A percentile compares a stretch with the other conserved stretches of the same genome.
Evolutionary conservation across 2,888 invertebrate genomes (phyloP).

Genomic region (Torymus aiolomorphi): DNA sequence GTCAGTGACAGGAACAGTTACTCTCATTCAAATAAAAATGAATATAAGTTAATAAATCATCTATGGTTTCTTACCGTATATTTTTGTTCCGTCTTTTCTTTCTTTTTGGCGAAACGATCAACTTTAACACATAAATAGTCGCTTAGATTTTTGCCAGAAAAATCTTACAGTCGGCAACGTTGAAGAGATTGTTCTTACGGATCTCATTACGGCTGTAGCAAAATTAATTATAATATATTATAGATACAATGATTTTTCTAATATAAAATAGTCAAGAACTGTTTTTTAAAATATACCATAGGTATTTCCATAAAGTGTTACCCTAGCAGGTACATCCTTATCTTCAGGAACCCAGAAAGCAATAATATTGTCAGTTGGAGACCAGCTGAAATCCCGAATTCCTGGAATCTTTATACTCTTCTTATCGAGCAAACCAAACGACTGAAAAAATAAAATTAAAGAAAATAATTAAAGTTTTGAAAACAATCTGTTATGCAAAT

Average conservation of each 20-base stretch:
- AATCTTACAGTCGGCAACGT: conserved; percentile 98
- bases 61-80: conserved; percentile 81
- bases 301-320: conserved; percentile 94
- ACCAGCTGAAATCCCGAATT: conserved; percentile 97
- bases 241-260: not conserved
- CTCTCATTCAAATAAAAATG: conserved; percentile 23
- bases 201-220: conserved; percentile 83
- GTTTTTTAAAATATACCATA: conserved; percentile 75
- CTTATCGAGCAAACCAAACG: conserved; percentile 94
- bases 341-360: conserved; percentile 99
- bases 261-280: conserved; percentile 20
- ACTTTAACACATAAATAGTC: conserved; percentile 98
- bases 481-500: too few relatives aligned
- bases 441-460: conserved; percentile 75
- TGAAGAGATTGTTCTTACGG: conserved; percentile 96
- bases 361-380: conserved; percentile 95
- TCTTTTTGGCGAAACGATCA: conserved; percentile 91
- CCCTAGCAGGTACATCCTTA: conserved; percentile 96
- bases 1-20: conserved; percentile 32
- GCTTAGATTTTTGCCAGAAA: conserved; percentile 99
- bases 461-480: too few relatives aligned
- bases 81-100: conserved; percentile 94
- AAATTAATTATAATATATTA: conserved; percentile 37
- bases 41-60: conserved; percentile 2
- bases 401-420: conserved; percentile 94